phyloP scores from a whole-genome alignment of 1,140 invertebrate species.

The Theocolax elegans region DNA sequence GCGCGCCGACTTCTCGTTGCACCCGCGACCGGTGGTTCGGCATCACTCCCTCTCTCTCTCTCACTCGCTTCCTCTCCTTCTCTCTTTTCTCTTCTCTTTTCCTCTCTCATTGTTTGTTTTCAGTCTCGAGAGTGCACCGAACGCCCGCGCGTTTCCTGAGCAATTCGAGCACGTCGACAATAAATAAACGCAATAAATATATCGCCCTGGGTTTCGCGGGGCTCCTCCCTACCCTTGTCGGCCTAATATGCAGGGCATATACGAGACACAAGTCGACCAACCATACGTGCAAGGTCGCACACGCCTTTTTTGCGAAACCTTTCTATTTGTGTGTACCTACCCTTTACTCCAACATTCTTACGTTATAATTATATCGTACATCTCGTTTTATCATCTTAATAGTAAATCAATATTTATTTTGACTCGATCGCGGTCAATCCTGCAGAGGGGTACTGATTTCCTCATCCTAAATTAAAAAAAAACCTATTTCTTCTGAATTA shows the following conservation, averaged over 20 bases:
- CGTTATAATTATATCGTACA: neutral
- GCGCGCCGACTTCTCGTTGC: constrained; percentile 42
- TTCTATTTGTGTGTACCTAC: neutral
- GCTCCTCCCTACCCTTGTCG: neutral
- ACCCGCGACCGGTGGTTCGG: constrained; percentile 32
- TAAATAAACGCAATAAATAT: constrained; percentile 44
- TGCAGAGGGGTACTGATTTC: too few species aligned
- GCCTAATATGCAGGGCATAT: constrained; percentile 9
- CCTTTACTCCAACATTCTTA: neutral
- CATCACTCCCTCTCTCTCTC: constrained; percentile 1
- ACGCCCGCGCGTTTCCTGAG: constrained; percentile 17
- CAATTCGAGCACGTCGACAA: constrained; percentile 41
- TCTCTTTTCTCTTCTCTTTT: neutral
- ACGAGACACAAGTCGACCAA: constrained; percentile 2
- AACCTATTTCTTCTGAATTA: too few species aligned
- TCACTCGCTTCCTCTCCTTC: neutral
- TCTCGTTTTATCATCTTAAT: too few species aligned
- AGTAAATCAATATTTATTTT: too few species aligned
- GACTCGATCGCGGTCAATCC: too few species aligned
- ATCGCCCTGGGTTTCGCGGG: constrained; percentile 22
- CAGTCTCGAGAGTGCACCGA: constrained; percentile 20
- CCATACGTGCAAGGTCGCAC: neutral
- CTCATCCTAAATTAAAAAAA: too few species aligned
- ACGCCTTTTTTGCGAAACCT: neutral
- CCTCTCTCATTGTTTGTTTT: constrained; percentile 41